These are phyloP conservation scores for Acanthococcus lagerstroemiae DNA, from an alignment of 2,888 invertebrate species.

Conservation along the genomic window DNA sequence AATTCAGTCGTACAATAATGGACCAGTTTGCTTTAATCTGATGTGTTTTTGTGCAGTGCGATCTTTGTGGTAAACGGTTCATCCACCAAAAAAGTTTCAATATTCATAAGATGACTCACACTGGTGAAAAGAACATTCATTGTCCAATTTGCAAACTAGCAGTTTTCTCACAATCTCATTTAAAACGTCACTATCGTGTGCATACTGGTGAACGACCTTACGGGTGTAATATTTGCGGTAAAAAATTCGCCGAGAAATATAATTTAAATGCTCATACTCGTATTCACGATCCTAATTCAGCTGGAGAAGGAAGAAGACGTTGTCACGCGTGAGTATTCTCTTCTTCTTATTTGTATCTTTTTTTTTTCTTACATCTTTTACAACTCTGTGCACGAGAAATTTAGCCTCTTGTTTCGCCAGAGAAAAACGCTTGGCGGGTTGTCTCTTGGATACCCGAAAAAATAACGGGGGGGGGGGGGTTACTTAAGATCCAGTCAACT, in stretches of 20 bases:
- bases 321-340: constrained; percentile 30
- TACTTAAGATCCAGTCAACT: too few relatives aligned
- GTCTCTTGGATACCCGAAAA: too few relatives aligned
- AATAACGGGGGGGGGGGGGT: too few relatives aligned
- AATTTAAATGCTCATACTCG: constrained; percentile 35
- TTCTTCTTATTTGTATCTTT: background rate
- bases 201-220: constrained; percentile 36
- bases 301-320: constrained; percentile 30
- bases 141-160: constrained; percentile 35
- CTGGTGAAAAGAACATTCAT: constrained; percentile 35
- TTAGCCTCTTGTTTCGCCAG: too few relatives aligned
- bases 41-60: constrained; percentile 30
- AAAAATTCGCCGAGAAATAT: constrained; percentile 35
- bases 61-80: constrained; percentile 35
- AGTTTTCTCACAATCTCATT: constrained; percentile 35
- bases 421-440: too few relatives aligned
- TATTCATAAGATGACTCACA: constrained; percentile 36
- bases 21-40: background rate
- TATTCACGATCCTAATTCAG: constrained; percentile 32
- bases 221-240: constrained; percentile 36
- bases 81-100: constrained; percentile 36
- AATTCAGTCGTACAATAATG: background rate
- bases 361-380: too few relatives aligned
- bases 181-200: constrained; percentile 34
- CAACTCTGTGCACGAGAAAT: background rate